These are phyloP conservation scores for Cryptocephalus moraei DNA, from an alignment of 2,888 invertebrate species.

Conservation along the genomic window DNA sequence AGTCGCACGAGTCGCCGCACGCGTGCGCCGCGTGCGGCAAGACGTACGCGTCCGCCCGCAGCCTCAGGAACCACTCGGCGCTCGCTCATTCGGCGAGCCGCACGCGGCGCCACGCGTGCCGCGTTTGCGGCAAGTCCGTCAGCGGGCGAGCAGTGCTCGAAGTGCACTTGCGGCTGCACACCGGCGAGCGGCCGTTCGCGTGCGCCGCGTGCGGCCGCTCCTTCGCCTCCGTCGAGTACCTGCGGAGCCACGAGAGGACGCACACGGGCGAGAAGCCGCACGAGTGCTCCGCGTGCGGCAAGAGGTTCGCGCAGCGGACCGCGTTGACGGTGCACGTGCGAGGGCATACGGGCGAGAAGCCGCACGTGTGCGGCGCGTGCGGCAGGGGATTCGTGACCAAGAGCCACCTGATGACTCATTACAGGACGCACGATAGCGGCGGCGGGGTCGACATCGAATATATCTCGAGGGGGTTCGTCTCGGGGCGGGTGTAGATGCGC, in stretches of 20 bases:
- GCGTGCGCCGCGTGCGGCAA: constrained; percentile 39
- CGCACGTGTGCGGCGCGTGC: constrained; percentile 44
- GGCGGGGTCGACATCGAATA: constrained; percentile 30
- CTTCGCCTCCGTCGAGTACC: constrained; percentile 36
- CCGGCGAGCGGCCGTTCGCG: constrained; percentile 29
- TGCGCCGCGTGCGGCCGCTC: constrained; percentile 25
- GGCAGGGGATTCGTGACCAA: constrained; percentile 48
- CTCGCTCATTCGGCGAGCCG: constrained; percentile 20
- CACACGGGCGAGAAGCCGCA: constrained; percentile 48
- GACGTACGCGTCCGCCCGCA: constrained; percentile 33
- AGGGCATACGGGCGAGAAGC: constrained; percentile 46
- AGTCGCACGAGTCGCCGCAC: constrained; percentile 23
- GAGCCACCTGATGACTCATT: constrained; percentile 47
- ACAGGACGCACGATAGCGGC: constrained; percentile 42
- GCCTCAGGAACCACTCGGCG: constrained; percentile 28
- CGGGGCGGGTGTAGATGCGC: no score
- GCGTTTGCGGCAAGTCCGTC: constrained; percentile 32
- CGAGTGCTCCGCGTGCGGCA: constrained; percentile 46
- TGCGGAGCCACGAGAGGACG: constrained; percentile 45
- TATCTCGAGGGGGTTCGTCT: constrained; percentile 12
- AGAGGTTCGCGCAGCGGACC: constrained; percentile 47
- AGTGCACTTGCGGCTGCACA: constrained; percentile 35
- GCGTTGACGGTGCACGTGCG: constrained; percentile 45
- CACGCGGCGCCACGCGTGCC: constrained; percentile 22
- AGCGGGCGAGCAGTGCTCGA: constrained; percentile 29